phyloP scores from a whole-genome alignment of 2,888 invertebrate genomes.

The Microctonus aethiopoides region DNA sequence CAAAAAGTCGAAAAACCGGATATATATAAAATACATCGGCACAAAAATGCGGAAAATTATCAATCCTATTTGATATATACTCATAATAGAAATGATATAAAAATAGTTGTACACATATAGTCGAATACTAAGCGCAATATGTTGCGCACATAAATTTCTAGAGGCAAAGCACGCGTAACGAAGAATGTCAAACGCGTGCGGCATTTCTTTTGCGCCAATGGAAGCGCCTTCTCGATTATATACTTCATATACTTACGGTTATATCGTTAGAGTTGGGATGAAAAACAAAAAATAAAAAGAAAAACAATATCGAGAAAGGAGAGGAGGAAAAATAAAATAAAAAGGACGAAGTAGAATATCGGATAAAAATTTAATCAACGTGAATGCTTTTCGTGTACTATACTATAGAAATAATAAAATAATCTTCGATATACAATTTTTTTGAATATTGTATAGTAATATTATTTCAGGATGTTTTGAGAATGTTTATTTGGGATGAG shows the following conservation, averaged over 20 bases:
- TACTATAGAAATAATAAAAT: too few species aligned
- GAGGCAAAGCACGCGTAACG: slow-evolving; percentile 17
- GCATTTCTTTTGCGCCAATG: neutral
- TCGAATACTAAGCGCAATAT: neutral
- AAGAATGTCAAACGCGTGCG: slow-evolving; percentile 13
- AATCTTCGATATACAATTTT: too few species aligned
- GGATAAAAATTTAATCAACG: too few species aligned
- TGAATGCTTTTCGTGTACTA: too few species aligned
- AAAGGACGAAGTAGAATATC: too few species aligned
- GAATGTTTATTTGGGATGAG: too few species aligned
- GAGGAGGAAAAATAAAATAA: too few species aligned
- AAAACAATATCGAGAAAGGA: too few species aligned
- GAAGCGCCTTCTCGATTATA: neutral
- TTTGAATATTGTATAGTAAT: too few species aligned
- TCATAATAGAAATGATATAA: neutral
- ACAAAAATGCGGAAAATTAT: neutral
- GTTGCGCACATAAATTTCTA: neutral
- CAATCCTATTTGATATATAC: neutral
- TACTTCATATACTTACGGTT: neutral
- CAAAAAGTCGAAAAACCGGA: neutral
- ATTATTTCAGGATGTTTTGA: too few species aligned
- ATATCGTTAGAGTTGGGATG: neutral
- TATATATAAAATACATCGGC: neutral
- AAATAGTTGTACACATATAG: too few species aligned
- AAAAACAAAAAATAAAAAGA: neutral